phyloP scores from a whole-genome alignment of 2,888 invertebrate genomes.

The Polia nebulosa region DNA sequence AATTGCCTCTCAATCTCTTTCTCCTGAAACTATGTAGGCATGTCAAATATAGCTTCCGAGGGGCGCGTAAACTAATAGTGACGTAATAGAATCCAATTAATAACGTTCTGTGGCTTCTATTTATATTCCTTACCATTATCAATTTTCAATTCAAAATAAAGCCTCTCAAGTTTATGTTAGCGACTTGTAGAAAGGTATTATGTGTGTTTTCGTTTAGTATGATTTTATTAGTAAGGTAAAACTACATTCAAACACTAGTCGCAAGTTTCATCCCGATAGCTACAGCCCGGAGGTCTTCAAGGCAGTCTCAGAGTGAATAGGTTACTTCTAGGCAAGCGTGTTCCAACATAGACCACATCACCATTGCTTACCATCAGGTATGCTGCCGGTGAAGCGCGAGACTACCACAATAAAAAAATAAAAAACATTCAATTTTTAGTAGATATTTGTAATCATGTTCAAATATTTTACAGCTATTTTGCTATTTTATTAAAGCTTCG shows the following conservation, averaged over 20 bases:
- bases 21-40: no score
- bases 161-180: constrained; percentile 35
- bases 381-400: no score
- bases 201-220: not conserved
- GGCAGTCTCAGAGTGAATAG: no score
- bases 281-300: no score
- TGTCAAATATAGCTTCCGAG: constrained; percentile 3
- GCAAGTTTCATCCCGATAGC: not conserved
- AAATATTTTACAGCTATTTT: not conserved
- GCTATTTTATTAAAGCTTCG: no score
- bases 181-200: not conserved
- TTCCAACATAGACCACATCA: no score
- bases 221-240: not conserved
- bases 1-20: not conserved
- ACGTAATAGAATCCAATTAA: constrained; percentile 54
- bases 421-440: no score
- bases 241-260: not conserved
- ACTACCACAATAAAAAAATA: no score
- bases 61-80: constrained; percentile 16
- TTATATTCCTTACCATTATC: constrained; percentile 45
- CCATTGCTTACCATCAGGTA: no score
- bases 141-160: constrained; percentile 55
- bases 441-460: no score
- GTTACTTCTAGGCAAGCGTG: no score
- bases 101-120: constrained; percentile 58